Evolutionary conservation across 2,113 vertebrate species (phyloP).

Genomic region (Butorides virescens): DNA sequence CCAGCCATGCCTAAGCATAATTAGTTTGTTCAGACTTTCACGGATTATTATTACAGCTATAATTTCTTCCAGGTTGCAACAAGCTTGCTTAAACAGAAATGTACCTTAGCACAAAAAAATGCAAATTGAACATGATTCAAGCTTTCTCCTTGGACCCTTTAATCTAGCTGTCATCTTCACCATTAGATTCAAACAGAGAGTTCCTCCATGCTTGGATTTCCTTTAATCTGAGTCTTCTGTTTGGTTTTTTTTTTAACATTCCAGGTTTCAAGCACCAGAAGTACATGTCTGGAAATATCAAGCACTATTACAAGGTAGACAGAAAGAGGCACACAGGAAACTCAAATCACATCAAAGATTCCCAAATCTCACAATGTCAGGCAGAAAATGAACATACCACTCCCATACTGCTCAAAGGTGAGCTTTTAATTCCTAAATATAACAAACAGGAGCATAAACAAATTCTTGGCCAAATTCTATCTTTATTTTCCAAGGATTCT

Average conservation of each 20-base stretch:
- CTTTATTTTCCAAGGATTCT: background rate
- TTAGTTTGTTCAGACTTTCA: slow-evolving; percentile 8
- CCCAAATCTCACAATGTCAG: background rate
- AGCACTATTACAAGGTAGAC: background rate
- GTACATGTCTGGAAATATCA: background rate
- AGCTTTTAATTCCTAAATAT: background rate
- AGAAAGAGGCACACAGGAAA: background rate
- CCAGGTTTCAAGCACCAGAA: background rate
- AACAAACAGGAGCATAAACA: background rate
- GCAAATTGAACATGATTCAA: background rate
- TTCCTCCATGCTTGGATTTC: background rate
- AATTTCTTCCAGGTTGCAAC: slow-evolving; percentile 40
- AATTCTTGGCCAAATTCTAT: background rate
- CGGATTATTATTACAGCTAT: background rate
- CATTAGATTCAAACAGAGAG: background rate
- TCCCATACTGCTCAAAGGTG: background rate
- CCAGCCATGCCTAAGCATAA: slow-evolving; percentile 19
- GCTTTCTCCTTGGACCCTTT: background rate
- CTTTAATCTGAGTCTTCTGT: background rate
- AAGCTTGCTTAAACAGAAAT: background rate
- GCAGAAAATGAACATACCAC: background rate
- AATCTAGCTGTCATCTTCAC: background rate
- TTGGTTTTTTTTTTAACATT: background rate
- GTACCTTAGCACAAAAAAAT: background rate
- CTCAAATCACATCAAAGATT: background rate